Base-by-base conservation (phyloP, 2,797 vertebrate species). In the Yasuhikotakia modesta region DNA sequence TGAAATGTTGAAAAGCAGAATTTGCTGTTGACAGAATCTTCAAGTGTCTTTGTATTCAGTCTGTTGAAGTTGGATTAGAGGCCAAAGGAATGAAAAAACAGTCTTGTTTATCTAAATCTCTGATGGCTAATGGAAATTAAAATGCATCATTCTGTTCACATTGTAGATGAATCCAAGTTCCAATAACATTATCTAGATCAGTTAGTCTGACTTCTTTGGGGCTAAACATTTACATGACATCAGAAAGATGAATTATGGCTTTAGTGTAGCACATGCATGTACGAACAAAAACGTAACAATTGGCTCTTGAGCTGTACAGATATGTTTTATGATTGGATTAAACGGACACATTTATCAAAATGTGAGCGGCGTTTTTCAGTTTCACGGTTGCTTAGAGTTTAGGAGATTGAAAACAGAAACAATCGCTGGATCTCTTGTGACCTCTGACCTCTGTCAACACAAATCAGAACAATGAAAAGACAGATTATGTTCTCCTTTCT, bases 381-480 rank as follows among this genome's bases (percentile, higher is more conserved):
- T 75, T 81, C 66, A 63, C 50, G 46, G 63, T 70, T 77, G 50
- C 7, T 74, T 57, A 22, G 63, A 73, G 67, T 78, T 81, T 45
- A 50, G 65, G 66, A 82, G 84, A 87, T 66, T 76, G 70, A 57
- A 84, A 76, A 70, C 84, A 83, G 79, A 67, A 76, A 81, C 68
- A 70, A 45, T 71, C 14, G 21, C 58, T 57, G 21, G 30, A 78
- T 35, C 48, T 71, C 69, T 32, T 30, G 21, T 78, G 64, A 78
- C 76, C 76, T 30, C 60, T 78, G 89, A 88, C 90, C 92, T 91
- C 85, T 89, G 81, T 85, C 82, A 84, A 82, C 80, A 86, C 75
- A 57, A 55, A 79, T 50, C 78, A 48, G 6, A 87, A 87, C 91
- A 88, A 85, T 73, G 73, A 69, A 81, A 73, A 53, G 63, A 81